phyloP scores from a whole-genome alignment of 2,888 invertebrate species.

The Troglohyphantes excavatus region DNA sequence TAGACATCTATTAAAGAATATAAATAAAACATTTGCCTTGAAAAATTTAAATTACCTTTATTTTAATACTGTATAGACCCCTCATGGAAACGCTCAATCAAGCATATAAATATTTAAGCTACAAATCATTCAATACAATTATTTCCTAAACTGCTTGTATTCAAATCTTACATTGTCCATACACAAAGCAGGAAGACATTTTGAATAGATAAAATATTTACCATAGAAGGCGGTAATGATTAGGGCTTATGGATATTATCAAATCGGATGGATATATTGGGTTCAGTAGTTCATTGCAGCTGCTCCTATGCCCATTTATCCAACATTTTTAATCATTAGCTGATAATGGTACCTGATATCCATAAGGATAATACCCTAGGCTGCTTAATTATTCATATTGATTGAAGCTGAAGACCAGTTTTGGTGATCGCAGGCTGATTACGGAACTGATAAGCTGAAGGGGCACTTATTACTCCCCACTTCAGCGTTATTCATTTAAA shows the following conservation, averaged over 20 bases:
- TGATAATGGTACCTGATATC: constrained; percentile 46
- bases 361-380: constrained; percentile 16
- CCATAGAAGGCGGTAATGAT: constrained; percentile 24
- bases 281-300: constrained; percentile 40
- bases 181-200: not conserved
- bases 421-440: constrained; percentile 42
- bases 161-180: too few relatives aligned
- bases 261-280: not conserved
- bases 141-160: too few relatives aligned
- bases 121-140: too few relatives aligned
- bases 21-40: too few relatives aligned
- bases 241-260: constrained; percentile 23
- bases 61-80: too few relatives aligned
- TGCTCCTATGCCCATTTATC: constrained; percentile 32
- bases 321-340: constrained; percentile 54
- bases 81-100: too few relatives aligned
- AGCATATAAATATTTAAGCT: too few relatives aligned
- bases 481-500: constrained; percentile 21
- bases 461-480: constrained; percentile 49
- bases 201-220: not conserved
- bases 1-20: too few relatives aligned
- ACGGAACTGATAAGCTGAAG: constrained; percentile 42
- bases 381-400: constrained; percentile 59
- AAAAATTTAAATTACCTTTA: too few relatives aligned
- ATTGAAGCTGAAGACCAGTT: constrained; percentile 46